Conservation (phyloP, 2,113 vertebrate species). For the Zootoca vivipara region DNA sequence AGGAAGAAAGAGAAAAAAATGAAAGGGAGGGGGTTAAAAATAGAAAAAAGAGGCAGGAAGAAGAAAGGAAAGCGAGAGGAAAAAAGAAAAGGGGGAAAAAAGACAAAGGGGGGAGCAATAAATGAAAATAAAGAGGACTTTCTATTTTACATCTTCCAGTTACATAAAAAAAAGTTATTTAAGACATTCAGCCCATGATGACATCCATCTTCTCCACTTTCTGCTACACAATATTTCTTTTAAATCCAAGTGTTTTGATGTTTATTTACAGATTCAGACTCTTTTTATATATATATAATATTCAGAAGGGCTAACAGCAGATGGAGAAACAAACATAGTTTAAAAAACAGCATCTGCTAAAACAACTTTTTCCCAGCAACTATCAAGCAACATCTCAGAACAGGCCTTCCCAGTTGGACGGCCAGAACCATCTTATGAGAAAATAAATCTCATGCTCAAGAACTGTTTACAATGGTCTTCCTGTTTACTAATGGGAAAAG, state of each 20-base stretch:
- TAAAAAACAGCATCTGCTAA: slow-evolving; percentile 6
- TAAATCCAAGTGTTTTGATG: not conserved
- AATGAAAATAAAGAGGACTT: no score
- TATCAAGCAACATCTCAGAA: not conserved
- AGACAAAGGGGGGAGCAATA: not conserved
- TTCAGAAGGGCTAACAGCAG: not conserved
- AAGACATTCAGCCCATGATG: no score
- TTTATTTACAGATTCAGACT: not conserved
- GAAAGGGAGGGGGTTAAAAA: no score
- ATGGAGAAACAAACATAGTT: not conserved
- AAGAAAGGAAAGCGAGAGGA: not conserved
- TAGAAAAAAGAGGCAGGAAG: not conserved
- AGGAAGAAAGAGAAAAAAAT: no score
- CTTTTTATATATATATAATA: not conserved
- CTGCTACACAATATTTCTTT: no score
- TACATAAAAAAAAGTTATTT: not conserved
- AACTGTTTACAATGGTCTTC: slow-evolving; percentile 23
- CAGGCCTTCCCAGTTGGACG: not conserved
- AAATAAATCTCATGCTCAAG: not conserved
- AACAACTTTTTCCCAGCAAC: not conserved
- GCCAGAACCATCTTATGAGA: not conserved
- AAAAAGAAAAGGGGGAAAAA: not conserved
- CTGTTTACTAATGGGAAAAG: slow-evolving; percentile 6
- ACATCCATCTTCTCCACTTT: no score
- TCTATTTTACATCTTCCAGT: no score